Evolutionary conservation across 2,797 vertebrate species (phyloP).

Genomic region (Pangasius krempfi): DNA sequence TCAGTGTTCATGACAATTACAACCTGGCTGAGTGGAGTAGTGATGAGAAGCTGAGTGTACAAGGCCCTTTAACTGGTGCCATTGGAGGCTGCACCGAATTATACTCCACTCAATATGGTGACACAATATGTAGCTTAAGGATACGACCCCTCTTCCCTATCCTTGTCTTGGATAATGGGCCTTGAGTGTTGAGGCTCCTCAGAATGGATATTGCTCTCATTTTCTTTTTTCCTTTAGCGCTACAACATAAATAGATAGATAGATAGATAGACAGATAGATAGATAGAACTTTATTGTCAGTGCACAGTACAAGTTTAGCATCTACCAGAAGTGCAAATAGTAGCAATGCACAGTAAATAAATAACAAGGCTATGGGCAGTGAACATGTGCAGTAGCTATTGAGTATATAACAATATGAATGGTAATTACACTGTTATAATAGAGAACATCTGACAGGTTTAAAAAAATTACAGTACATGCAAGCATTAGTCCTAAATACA

Average conservation of each 20-base stretch:
- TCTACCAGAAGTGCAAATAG: too few species aligned
- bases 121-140: constrained; percentile 44
- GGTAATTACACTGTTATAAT: background rate
- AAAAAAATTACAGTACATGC: background rate
- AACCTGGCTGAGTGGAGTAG: constrained; percentile 50
- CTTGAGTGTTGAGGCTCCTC: constrained; percentile 13
- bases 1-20: constrained; percentile 61
- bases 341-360: too few species aligned
- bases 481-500: background rate
- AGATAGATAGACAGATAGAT: too few species aligned
- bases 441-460: too few species aligned
- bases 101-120: constrained; percentile 54
- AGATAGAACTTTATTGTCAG: too few species aligned
- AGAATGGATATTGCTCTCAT: background rate
- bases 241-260: too few species aligned
- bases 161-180: constrained; percentile 40
- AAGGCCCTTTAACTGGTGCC: constrained; percentile 58
- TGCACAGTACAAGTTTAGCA: too few species aligned
- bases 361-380: too few species aligned
- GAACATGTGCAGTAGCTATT: background rate
- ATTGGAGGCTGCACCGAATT: constrained; percentile 56
- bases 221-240: background rate
- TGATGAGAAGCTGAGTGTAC: constrained; percentile 60
- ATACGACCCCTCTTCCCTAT: constrained; percentile 46
- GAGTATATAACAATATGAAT: background rate